Evolutionary conservation across 2,797 vertebrate genomes (phyloP), one percentile per base, ranked within the genome.

Genomic region (Poecilia wingei): DNA sequence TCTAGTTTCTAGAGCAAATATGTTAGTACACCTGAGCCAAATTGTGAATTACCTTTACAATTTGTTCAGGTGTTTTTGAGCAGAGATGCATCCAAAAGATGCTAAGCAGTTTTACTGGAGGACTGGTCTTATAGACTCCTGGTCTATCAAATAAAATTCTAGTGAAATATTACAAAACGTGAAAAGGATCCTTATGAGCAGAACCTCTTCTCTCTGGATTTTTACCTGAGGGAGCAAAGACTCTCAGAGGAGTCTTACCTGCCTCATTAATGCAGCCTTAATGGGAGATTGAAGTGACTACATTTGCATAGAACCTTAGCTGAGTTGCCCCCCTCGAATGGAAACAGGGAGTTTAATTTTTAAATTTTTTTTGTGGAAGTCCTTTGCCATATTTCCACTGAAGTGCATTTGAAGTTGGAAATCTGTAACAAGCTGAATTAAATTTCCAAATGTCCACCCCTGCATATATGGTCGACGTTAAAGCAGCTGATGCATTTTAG

Each of bases 251-350:
- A 14, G 14, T 33, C 86, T 69, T 75, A 76, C 76, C 81, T 88
- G 76, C 84, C 76, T 88, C 69, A 78, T 81, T 57, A 72, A n/a
- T 82, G 84, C 79, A 72, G 80, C 81, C 75, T 80, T 79, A 49
- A 70, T 86, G 82, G 68, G 86, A 89, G 90, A 92, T 85, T 81
- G 46, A 85, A 82, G 90, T 83, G 77, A 81, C 79, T 80, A 55
- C 72, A 93, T 95, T 94, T 92, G 90, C 92, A 95, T 91, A 91
- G 55, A 85, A 88, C 79, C 82, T 79, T n/a, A 57, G 84, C 78
- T 57, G 85, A 86, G 72, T 66, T 77, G 64, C 72, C 84, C 12
- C 77, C 77, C 57, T 74, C 66, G 85, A 79, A 84, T 36, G 68
- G 82, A 79, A 78, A 84, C 83, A 71, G 76, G 84, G 25, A 81